A percentile compares a stretch with the other conserved stretches of the same genome.
Conservation (phyloP, 2,113 vertebrate species). For the Cygnus buccinator region DNA sequence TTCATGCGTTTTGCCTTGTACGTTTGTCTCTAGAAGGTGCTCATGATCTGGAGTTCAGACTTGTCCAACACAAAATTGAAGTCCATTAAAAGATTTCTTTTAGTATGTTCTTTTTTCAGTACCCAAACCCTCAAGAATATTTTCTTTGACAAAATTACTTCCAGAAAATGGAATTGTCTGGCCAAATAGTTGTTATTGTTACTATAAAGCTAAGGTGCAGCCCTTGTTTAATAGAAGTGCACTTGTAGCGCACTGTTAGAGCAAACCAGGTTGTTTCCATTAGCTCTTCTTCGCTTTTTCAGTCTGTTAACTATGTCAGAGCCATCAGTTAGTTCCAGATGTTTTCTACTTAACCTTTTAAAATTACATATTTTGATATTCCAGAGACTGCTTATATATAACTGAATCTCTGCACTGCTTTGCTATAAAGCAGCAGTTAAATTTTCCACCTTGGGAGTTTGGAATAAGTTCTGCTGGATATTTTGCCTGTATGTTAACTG, state of each 20-base stretch:
- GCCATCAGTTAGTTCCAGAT: neutral
- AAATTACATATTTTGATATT: neutral
- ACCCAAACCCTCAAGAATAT: neutral
- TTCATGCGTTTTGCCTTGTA: neutral
- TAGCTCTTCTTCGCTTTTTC: neutral
- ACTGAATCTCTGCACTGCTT: neutral
- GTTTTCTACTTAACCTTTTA: neutral
- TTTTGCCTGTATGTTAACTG: neutral
- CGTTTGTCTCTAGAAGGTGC: neutral
- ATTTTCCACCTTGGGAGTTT: neutral
- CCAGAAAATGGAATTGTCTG: rapidly evolving
- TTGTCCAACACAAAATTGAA: neutral
- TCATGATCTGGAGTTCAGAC: neutral
- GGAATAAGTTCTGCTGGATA: neutral
- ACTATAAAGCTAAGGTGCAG: neutral
- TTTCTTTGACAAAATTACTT: neutral
- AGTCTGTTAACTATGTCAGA: neutral
- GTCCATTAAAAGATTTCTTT: neutral
- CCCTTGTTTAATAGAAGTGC: neutral
- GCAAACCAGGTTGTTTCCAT: no score
- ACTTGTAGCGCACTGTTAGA: neutral
- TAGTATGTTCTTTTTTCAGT: neutral
- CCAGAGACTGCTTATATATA: rapidly evolving
- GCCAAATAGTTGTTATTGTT: neutral
- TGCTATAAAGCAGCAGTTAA: neutral